Evolutionary conservation across 2,888 invertebrate genomes (phyloP).

Genomic region (Ophion ventricosus): DNA sequence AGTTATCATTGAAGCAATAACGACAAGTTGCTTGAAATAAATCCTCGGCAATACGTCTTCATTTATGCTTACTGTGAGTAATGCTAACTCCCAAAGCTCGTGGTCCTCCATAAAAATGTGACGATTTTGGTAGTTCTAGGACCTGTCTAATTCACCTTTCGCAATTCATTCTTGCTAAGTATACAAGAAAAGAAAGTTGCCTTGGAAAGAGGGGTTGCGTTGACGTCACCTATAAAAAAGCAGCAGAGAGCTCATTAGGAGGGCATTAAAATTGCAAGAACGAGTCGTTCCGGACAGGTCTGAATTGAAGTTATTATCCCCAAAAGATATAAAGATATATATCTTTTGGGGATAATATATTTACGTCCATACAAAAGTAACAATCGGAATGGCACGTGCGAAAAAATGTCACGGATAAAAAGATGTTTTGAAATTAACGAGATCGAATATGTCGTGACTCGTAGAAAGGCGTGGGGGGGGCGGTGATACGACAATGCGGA

Average conservation of each 20-base stretch:
- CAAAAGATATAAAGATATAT: neutral
- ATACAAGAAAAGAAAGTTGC: neutral
- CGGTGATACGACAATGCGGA: slow-evolving; percentile 29
- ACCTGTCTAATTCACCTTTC: too few relatives aligned
- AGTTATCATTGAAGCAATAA: too few relatives aligned
- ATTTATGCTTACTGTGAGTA: too few relatives aligned
- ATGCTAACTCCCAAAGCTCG: neutral
- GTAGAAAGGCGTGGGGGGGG: slow-evolving; percentile 17
- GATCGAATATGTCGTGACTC: slow-evolving; percentile 52
- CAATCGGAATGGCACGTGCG: neutral
- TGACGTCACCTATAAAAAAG: neutral
- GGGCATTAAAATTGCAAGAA: neutral
- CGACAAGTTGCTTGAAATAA: too few relatives aligned
- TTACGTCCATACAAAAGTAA: neutral
- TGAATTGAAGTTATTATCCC: neutral
- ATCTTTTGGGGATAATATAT: neutral
- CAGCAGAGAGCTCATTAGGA: neutral
- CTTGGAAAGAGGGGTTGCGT: neutral
- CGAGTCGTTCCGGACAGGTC: neutral
- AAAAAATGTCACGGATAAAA: neutral
- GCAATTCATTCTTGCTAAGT: neutral
- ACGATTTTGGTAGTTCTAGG: neutral
- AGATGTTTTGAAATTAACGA: slow-evolving; percentile 9
- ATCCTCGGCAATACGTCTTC: too few relatives aligned
- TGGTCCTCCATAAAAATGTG: neutral